Evolutionary conservation across 2,113 vertebrate species (phyloP), one percentile per base, ranked within the genome.

Genomic region (Ceyx margarethae): DNA sequence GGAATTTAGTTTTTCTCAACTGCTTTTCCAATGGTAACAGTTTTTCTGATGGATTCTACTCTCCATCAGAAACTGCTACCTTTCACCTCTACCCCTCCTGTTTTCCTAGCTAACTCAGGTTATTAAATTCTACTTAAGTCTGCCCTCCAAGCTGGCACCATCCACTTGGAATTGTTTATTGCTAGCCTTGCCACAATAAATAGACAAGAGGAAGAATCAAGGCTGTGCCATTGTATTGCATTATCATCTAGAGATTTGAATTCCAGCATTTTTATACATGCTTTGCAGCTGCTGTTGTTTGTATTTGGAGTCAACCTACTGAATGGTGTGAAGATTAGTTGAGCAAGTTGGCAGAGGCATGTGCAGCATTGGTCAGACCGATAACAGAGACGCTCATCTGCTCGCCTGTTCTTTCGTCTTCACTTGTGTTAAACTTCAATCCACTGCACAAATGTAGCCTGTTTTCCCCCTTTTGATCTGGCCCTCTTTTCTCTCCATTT

Each of bases 211-310:
- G 37, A 82, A 82, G 77, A 96, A 60, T 81, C 15, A 46, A 68
- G 81, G 42, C 67, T 62, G 40, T 75, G 74, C 78, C 37, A 57
- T 81, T 90, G 74, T 91, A 81, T 42, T 90, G 87, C 65, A 81
- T 89, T 84, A 69, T 89, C 67, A 51, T 77, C 91, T 76, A 54
- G 90, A 91, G 90, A 80, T 79, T 92, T 87, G 51, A 89, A 91
- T 92, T 91, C 67, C 72, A 87, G 28, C 42, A 48, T 87, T 95
- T 94, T 91, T 62, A 82, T 92, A 79, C 46, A 74, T 82, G 67
- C 60, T 91, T 91, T 95, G 78, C 84, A 91, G 71, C 79, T 94
- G 81, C 75, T 85, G 50, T 45, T 89, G 28, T 92, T 93, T 95
- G 66, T 90, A 64, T 74, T 89, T 91, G 42, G 29, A 85, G 75